Evolutionary conservation across 2,797 vertebrate genomes (phyloP).

Genomic region (Oreonectes daqikongensis): DNA sequence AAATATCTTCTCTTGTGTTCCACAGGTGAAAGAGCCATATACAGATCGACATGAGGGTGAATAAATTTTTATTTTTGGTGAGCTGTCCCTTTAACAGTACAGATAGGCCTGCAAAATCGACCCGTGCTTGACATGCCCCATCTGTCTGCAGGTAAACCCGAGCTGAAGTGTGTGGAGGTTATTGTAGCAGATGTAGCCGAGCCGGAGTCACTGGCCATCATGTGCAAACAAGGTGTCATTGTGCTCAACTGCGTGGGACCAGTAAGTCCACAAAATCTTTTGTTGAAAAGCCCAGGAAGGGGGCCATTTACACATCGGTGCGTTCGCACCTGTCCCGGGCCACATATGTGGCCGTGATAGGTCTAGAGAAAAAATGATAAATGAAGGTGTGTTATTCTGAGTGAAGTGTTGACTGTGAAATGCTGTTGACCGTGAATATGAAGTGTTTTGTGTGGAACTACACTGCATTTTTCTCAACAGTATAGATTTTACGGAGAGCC

Average conservation of each 20-base stretch:
- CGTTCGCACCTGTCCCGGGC: neutral
- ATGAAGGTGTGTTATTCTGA: neutral
- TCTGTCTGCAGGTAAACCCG: constrained; percentile 75
- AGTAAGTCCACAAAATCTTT: constrained; percentile 73
- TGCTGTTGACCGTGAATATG: neutral
- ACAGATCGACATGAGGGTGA: too few species aligned
- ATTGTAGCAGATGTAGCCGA: constrained; percentile 82
- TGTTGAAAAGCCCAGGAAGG: neutral
- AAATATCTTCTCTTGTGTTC: too few species aligned
- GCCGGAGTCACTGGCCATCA: constrained; percentile 78
- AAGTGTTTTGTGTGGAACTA: neutral
- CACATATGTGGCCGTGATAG: neutral
- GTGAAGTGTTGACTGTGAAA: constrained; percentile 13
- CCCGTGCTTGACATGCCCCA: neutral
- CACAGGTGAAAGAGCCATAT: too few species aligned
- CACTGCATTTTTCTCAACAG: constrained; percentile 58
- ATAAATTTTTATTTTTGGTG: too few species aligned
- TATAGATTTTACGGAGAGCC: constrained; percentile 85
- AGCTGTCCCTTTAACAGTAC: too few species aligned
- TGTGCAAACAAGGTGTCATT: constrained; percentile 84
- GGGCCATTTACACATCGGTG: constrained; percentile 9
- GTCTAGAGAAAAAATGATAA: neutral
- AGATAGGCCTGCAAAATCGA: too few species aligned
- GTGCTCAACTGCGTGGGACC: constrained; percentile 90
- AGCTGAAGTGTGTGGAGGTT: constrained; percentile 78